Base-by-base conservation (phyloP, 2,888 invertebrate species). In the Hirtodrosophila alboralis region DNA sequence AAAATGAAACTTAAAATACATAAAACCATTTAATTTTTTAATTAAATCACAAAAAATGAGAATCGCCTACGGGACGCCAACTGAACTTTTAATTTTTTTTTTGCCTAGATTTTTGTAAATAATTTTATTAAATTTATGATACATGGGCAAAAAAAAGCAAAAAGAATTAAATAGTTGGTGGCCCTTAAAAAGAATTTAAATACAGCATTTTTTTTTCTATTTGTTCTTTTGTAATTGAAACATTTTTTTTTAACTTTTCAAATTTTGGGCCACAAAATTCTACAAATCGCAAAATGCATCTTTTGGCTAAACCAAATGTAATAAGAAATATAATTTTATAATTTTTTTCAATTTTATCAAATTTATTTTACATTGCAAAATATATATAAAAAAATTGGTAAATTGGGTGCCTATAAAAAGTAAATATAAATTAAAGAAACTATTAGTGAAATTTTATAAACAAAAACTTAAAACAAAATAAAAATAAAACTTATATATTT, bases 361-460 rank as follows among this genome's bases (percentile, higher is more conserved):
- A 62, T 68, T 69, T n/a, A 45, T 45, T 37, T 23, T 18, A 12
- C 9, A 31, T 28, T 51, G 47, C 31, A 59, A 26, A 26, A 54
- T 47, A 37, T 53, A 53, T 71, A 52, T 49, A 71, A 71, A 83
- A 87, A 75, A 87, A 87, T 88, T 88, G 87, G 87, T 88, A 86
- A 88, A 89, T 89, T 88, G 83, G 89, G 89, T 89, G 89, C 89
- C 89, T 89, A 88, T 88, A 88, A 84, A 88, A 76, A 73, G 63
- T 72, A n/a, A n/a, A 80, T 76, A 79, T 84, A 66, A 74, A 79
- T 77, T 70, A 84, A 80, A 84, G 72, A n/a, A 71, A 81, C 85
- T 85, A 83, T 84, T 88, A 88, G 88, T 87, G 63, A 88, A 88
- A 88, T 87, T 89, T 88, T 88, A 85, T 87, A 87, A 84, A 64